Conservation (phyloP, 2,888 invertebrate genomes). For the Calephelis perditalis region DNA sequence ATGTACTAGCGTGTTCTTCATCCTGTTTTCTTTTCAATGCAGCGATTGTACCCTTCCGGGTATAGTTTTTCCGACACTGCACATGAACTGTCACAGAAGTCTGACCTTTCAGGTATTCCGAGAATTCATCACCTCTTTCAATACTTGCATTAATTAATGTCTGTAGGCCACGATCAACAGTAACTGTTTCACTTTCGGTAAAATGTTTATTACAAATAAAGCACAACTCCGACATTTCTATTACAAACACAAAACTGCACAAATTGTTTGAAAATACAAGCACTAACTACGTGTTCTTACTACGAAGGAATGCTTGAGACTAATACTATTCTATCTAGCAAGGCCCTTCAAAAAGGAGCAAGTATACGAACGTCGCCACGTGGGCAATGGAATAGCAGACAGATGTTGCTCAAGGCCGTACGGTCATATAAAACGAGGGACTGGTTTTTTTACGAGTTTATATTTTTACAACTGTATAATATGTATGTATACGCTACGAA, state of each 20-base stretch:
- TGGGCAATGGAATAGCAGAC: no score
- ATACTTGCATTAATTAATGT: conserved; percentile 34
- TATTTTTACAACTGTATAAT: no score
- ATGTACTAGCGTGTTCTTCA: conserved; percentile 37
- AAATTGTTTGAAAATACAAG: no score
- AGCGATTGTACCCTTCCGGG: conserved; percentile 35
- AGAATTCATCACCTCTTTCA: conserved; percentile 35
- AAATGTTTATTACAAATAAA: conserved; percentile 39
- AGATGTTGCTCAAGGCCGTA: no score
- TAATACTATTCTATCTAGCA: no score
- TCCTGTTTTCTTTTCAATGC: conserved; percentile 37
- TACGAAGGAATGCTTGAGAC: no score
- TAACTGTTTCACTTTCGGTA: conserved; percentile 36
- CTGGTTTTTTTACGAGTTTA: no score
- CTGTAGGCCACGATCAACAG: conserved; percentile 34
- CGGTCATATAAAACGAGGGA: no score
- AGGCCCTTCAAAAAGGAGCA: no score
- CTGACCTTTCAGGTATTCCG: conserved; percentile 31
- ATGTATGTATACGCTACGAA: no score
- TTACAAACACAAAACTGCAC: conserved; percentile 15
- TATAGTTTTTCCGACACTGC: conserved; percentile 36
- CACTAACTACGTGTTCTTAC: no score
- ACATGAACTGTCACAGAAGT: conserved; percentile 36
- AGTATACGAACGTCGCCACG: no score
- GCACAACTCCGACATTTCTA: conserved; percentile 27